A percentile compares a stretch with the other conserved stretches of the same genome.
These are phyloP conservation scores for Paracanthobrama guichenoti DNA, from an alignment of 2,113 vertebrate genomes.

Conservation along the genomic window DNA sequence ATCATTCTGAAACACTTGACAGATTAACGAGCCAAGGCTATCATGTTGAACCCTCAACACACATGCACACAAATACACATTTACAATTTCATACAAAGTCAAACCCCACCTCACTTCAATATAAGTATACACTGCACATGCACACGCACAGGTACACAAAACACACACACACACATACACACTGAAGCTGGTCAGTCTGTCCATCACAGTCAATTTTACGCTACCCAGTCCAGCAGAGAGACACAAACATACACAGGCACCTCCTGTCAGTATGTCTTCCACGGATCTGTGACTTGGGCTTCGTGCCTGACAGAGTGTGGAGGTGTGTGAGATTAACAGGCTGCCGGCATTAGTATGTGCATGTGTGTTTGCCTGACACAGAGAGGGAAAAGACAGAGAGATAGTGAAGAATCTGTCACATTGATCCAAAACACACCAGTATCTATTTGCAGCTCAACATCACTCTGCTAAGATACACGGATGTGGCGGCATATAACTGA, in stretches of 20 bases:
- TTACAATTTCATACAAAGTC: not conserved
- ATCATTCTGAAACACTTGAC: not conserved
- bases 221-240: slow-evolving; percentile 6
- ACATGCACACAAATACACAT: not conserved
- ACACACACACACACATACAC: slow-evolving; percentile 9
- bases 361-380: slow-evolving; percentile 27
- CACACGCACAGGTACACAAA: not conserved
- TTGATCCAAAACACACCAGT: not conserved
- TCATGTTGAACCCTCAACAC: not conserved
- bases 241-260: slow-evolving; percentile 23
- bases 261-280: slow-evolving; percentile 43
- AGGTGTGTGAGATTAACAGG: slow-evolving; percentile 41
- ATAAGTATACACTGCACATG: not conserved
- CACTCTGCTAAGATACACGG: not conserved
- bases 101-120: not conserved
- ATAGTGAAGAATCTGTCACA: slow-evolving; percentile 1
- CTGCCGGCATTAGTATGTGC: slow-evolving; percentile 14
- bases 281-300: slow-evolving; percentile 31
- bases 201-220: slow-evolving; percentile 17
- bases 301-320: slow-evolving; percentile 46
- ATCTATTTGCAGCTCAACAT: not conserved
- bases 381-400: not conserved
- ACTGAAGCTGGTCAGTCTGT: not conserved
- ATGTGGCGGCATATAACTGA: not conserved
- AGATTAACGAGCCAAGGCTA: not conserved